phyloP scores from a whole-genome alignment of 2,797 vertebrate genomes.

The Hyperoplus lanceolatus region DNA sequence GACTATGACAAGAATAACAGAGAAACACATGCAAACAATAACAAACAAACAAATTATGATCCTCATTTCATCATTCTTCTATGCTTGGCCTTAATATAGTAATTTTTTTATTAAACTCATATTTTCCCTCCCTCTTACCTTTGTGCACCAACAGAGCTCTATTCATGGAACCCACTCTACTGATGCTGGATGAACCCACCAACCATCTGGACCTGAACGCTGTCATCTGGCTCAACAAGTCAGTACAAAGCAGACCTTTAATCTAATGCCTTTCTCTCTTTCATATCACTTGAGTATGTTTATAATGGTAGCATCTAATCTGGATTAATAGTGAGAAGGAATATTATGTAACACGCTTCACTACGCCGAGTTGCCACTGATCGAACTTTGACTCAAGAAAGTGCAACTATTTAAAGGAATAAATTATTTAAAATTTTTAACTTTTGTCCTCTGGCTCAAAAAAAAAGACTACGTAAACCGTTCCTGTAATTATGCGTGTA shows the following conservation, averaged over 20 bases:
- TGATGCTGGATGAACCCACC: conserved; percentile 95
- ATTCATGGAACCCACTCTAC: conserved; percentile 94
- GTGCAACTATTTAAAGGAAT: too few relatives aligned
- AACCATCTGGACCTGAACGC: conserved; percentile 95
- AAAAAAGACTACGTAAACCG: too few relatives aligned
- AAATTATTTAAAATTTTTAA: too few relatives aligned
- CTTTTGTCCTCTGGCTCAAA: too few relatives aligned
- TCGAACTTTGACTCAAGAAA: not conserved
- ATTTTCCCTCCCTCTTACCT: not conserved
- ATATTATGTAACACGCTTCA: not conserved
- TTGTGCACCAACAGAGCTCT: conserved; percentile 84
- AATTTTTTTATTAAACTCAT: not conserved
- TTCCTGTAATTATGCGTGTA: too few relatives aligned
- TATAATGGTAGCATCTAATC: not conserved
- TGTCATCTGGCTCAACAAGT: conserved; percentile 98
- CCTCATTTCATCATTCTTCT: too few relatives aligned
- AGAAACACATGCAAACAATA: too few relatives aligned
- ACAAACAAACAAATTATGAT: too few relatives aligned
- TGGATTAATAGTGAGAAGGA: not conserved
- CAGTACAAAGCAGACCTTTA: conserved; percentile 1
- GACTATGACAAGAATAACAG: too few relatives aligned
- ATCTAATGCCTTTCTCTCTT: not conserved
- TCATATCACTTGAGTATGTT: not conserved
- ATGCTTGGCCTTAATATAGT: too few relatives aligned
- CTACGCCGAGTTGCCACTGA: not conserved